These are phyloP conservation scores for Zophobas morio DNA, from an alignment of 1,140 invertebrate genomes.

Conservation along the genomic window DNA sequence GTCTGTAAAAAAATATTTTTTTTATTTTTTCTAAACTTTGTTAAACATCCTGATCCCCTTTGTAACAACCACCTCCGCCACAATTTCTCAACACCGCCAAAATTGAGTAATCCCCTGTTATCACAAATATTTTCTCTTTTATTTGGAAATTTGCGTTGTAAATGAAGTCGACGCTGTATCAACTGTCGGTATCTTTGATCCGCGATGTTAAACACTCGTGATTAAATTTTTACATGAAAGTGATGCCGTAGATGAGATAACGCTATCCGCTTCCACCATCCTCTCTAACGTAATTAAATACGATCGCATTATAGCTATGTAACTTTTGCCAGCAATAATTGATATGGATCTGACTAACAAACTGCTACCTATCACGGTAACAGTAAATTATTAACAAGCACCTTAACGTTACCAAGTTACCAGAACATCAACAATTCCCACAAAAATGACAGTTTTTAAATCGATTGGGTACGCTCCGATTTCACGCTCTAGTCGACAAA, in stretches of 20 bases:
- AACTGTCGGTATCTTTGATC: not conserved
- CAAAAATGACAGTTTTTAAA: conserved; percentile 29
- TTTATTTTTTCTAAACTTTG: no score
- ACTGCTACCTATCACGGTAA: conserved; percentile 49
- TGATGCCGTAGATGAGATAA: not conserved
- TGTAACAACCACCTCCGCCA: no score
- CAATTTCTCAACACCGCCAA: not conserved
- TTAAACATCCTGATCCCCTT: no score
- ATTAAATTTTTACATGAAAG: not conserved
- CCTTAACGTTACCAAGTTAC: conserved; percentile 49
- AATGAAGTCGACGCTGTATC: not conserved
- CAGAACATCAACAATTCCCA: conserved; percentile 46
- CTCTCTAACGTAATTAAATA: no score
- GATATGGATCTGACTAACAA: conserved; percentile 45
- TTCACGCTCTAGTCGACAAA: not conserved
- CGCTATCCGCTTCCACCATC: not conserved
- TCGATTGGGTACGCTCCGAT: conserved; percentile 37
- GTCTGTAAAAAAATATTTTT: no score
- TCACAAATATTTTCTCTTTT: not conserved
- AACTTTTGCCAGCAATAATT: conserved; percentile 38
- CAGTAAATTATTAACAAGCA: conserved; percentile 50
- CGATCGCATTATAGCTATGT: no score
- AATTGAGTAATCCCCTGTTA: not conserved
- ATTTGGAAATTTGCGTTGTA: not conserved
- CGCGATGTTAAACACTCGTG: not conserved